Base-by-base conservation (phyloP, 2,113 vertebrate species). In the Microtus ochrogaster region DNA sequence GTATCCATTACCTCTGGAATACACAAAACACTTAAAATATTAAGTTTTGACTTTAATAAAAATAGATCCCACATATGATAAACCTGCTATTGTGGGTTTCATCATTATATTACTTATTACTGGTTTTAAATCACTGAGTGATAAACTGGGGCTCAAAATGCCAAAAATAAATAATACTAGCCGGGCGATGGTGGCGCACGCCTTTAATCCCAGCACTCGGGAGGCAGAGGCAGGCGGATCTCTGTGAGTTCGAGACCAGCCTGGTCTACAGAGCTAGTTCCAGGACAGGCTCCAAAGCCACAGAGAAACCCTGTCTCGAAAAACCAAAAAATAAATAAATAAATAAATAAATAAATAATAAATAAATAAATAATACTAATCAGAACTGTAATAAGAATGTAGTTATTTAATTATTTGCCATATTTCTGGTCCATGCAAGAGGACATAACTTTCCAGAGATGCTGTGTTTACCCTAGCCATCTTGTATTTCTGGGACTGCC, bases 281-380 rank as follows among this genome's bases (percentile, higher is more conserved):
- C n/a, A n/a, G n/a, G n/a, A n/a, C n/a, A n/a, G n/a, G n/a, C n/a
- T n/a, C n/a, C n/a, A n/a, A n/a, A n/a, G n/a, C n/a, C n/a, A n/a
- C n/a, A n/a, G n/a, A n/a, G n/a, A n/a, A n/a, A n/a, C n/a, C n/a
- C n/a, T n/a, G n/a, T n/a, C n/a, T n/a, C n/a, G n/a, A n/a, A n/a
- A n/a, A n/a, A n/a, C n/a, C n/a, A n/a, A n/a, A n/a, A n/a, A n/a
- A n/a, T n/a, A n/a, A n/a, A n/a, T n/a, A n/a, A n/a, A n/a, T n/a
- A n/a, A n/a, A n/a, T n/a, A n/a, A n/a, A n/a, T n/a, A n/a, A n/a
- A n/a, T n/a, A n/a, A n/a, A n/a, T n/a, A n/a, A n/a, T n/a, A n/a
- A n/a, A n/a, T n/a, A n/a, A 82, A 95, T 33, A 96, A 94, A 70
- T 49, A n/a, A 84, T 22, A 65, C 65, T 55, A 55, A 76, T 84